These are phyloP conservation scores for Urophycis tenuis DNA, from an alignment of 2,797 vertebrate genomes.

Conservation along the genomic window DNA sequence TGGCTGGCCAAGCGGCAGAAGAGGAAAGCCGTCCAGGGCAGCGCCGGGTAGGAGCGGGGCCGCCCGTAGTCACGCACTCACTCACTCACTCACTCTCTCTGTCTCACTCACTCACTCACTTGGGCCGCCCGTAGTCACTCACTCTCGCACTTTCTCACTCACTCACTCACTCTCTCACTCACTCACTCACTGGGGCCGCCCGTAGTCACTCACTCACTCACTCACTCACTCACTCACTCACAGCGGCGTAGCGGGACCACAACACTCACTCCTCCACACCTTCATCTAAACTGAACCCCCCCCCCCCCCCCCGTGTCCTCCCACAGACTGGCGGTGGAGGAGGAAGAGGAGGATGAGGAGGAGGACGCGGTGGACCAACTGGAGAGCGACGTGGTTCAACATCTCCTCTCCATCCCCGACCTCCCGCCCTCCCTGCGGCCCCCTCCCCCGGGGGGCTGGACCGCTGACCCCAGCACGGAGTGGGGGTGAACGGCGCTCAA, in stretches of 20 bases:
- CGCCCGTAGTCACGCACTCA: too few species aligned
- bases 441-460: slow-evolving; percentile 77
- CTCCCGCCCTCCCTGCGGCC: slow-evolving; percentile 85
- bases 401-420: slow-evolving; percentile 81
- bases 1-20: slow-evolving; percentile 86
- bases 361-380: slow-evolving; percentile 51
- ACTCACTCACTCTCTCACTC: too few species aligned
- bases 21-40: slow-evolving; percentile 58
- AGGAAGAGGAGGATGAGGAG: slow-evolving; percentile 55
- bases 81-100: too few species aligned
- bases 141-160: too few species aligned
- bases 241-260: too few species aligned
- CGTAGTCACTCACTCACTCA: too few species aligned
- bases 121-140: too few species aligned
- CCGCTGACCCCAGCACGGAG: slow-evolving; percentile 61
- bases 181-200: too few species aligned
- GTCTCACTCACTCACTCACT: too few species aligned
- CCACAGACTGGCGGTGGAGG: slow-evolving; percentile 57
- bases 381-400: slow-evolving; percentile 71
- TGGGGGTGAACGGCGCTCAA: slow-evolving; percentile 77
- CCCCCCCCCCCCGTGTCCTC: slow-evolving; percentile 36
- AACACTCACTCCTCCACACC: slow-evolving; percentile 9
- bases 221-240: too few species aligned
- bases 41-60: slow-evolving; percentile 72
- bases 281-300: slow-evolving; percentile 37